Percentiles rank a stretch among this genome's conserved stretches.
These are phyloP conservation scores for Epiblema foenella DNA, from an alignment of 2,888 invertebrate genomes.

Conservation along the genomic window DNA sequence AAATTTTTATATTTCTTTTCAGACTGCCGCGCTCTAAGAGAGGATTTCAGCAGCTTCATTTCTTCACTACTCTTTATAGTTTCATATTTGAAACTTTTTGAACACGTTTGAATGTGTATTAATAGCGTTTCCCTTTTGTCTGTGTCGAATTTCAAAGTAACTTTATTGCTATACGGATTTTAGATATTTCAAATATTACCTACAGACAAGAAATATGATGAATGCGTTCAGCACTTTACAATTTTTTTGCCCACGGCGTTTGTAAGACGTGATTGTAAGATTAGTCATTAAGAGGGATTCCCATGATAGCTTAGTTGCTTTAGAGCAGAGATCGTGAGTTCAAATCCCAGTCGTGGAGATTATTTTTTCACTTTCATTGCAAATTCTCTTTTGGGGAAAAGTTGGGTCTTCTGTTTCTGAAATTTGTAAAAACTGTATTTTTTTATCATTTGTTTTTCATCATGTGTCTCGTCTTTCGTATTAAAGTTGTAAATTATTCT, in stretches of 20 bases:
- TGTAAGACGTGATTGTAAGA: too few relatives aligned
- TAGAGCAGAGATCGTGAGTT: too few relatives aligned
- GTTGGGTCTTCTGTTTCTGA: neutral
- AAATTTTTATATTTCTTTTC: slow-evolving; percentile 27
- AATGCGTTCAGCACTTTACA: neutral
- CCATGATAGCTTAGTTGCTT: too few relatives aligned
- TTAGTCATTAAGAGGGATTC: too few relatives aligned
- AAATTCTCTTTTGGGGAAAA: neutral
- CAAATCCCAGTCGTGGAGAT: too few relatives aligned
- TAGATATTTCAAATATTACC: neutral
- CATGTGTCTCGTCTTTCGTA: too few relatives aligned
- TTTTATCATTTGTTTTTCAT: neutral
- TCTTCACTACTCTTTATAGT: slow-evolving; percentile 19
- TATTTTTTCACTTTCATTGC: too few relatives aligned
- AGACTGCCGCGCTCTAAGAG: slow-evolving; percentile 27
- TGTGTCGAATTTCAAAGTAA: slow-evolving; percentile 1
- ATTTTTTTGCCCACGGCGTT: neutral
- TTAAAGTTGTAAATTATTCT: too few relatives aligned
- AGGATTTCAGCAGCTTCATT: slow-evolving; percentile 7
- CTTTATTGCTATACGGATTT: neutral
- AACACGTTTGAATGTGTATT: slow-evolving; percentile 6
- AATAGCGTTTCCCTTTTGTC: neutral
- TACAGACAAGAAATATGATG: neutral
- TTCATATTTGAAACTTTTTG: slow-evolving; percentile 11
- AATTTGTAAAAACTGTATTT: neutral